Evolutionary conservation across 2,888 invertebrate genomes (phyloP).

Genomic region (Mylabris sibirica): DNA sequence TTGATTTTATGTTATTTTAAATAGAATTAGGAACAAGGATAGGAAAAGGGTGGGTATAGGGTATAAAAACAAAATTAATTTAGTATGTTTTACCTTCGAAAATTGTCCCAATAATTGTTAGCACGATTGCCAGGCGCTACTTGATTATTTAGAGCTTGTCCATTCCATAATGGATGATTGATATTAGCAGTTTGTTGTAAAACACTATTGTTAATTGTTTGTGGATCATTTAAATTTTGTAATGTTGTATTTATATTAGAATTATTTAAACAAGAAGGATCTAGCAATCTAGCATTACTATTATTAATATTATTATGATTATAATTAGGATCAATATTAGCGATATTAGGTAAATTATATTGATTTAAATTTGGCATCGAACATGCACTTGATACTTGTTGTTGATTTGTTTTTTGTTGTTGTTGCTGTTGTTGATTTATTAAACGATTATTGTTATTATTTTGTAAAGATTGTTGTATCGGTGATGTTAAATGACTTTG

Average conservation of each 20-base stretch:
- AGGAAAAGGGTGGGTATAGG: constrained; percentile 21
- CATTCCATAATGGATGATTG: constrained; percentile 57
- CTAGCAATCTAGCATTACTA: constrained; percentile 48
- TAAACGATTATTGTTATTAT: constrained; percentile 17
- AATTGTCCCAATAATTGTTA: constrained; percentile 95
- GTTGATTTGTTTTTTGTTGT: constrained; percentile 44
- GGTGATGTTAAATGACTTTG: constrained; percentile 35
- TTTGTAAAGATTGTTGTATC: constrained; percentile 29
- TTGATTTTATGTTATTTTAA: not conserved
- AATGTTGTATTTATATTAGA: constrained; percentile 34
- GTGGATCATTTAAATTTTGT: constrained; percentile 7
- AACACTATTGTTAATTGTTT: constrained; percentile 48
- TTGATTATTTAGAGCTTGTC: constrained; percentile 81
- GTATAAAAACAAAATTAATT: constrained; percentile 26
- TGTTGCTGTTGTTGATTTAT: constrained; percentile 33
- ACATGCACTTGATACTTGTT: constrained; percentile 52
- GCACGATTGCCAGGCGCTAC: constrained; percentile 90
- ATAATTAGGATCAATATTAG: constrained; percentile 51
- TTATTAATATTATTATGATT: constrained; percentile 44
- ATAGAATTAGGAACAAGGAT: constrained; percentile 23
- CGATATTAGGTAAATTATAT: constrained; percentile 49
- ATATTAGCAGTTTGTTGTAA: constrained; percentile 54
- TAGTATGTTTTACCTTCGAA: constrained; percentile 74
- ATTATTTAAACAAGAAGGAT: constrained; percentile 55
- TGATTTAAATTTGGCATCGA: constrained; percentile 58